Percentiles rank a stretch among this genome's conserved stretches.
phyloP scores from a whole-genome alignment of 2,888 invertebrate species.

The Epinotia ramella region DNA sequence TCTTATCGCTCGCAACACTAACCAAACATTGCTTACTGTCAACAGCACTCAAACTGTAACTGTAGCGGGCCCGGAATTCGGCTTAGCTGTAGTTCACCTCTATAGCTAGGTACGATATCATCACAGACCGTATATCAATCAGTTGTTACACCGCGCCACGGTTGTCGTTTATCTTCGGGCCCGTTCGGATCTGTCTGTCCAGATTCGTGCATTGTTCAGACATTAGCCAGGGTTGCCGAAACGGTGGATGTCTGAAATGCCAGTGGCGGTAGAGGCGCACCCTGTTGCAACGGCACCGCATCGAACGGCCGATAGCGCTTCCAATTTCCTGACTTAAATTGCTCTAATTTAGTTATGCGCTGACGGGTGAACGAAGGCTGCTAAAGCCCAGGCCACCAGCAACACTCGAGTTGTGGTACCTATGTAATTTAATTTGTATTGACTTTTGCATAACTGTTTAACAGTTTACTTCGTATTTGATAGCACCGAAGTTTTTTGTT shows the following conservation, averaged over 20 bases:
- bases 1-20: constrained; percentile 65
- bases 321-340: constrained; percentile 85
- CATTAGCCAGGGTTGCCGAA: constrained; percentile 78
- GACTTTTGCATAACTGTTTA: constrained; percentile 49
- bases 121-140: constrained; percentile 82
- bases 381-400: constrained; percentile 63
- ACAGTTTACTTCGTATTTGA: constrained; percentile 44
- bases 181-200: constrained; percentile 80
- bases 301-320: constrained; percentile 79
- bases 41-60: constrained; percentile 80
- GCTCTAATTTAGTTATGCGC: constrained; percentile 83
- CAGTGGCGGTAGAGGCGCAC: constrained; percentile 72
- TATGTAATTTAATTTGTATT: constrained; percentile 65
- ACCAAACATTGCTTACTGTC: constrained; percentile 80
- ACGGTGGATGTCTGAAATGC: constrained; percentile 82
- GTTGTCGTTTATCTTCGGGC: constrained; percentile 83
- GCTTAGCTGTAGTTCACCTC: constrained; percentile 60
- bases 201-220: constrained; percentile 84
- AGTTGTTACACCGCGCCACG: constrained; percentile 81
- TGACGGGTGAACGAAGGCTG: constrained; percentile 79
- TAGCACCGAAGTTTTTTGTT: constrained; percentile 13
- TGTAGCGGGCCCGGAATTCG: constrained; percentile 79
- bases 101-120: constrained; percentile 76
- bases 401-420: constrained; percentile 63
- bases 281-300: constrained; percentile 72